Base-by-base conservation (phyloP, 2,797 vertebrate genomes). In the Alcedo quadribrachys region DNA sequence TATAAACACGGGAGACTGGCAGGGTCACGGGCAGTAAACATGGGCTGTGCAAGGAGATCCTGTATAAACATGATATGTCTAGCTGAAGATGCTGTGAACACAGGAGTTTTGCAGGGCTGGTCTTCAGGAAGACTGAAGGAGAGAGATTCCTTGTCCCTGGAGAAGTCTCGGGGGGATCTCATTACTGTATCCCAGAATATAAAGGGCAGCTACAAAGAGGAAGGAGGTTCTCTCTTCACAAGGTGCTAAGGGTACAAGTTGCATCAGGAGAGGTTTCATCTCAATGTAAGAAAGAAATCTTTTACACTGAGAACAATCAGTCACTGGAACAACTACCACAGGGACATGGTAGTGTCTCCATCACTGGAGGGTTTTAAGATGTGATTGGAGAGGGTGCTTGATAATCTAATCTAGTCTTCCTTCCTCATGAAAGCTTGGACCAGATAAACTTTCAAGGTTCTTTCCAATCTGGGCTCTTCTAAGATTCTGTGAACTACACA, bases 1-100 rank as follows among this genome's bases (percentile, higher is more conserved):
- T 30, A 67, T 66, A 92, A 96, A 96, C 78, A 89, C 0, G 2
- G 42, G 37, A 82, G 90, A 89, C 35, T 43, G 69, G 54, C 79
- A 85, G 66, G 92, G 91, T 93, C 90, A 90, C 1, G 0, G 76
- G 60, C 88, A 81, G 78, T 62, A 87, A 94, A 94, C 43, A 63
- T 0, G 11, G 79, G 53, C 89, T 79, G 76, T 78, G 63, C 82
- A 84, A 88, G 71, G 68, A 71, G 81, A 76, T 77, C 77, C 68
- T 94, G 24, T 37, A 19, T 74, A 90, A 94, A 95, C 79, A 83
- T 13, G n/a, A 2, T 2, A 5, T 10, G 11, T n/a, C 20, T 55
- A 35, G 63, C 42, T 79, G 70, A 40, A 91, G 43, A 55, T 5
- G 2, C 46, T 8, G 30, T 51, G 21, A 87, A 63, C 51, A 43